These are phyloP conservation scores for Xestia rhomboidea DNA, from an alignment of 2,888 invertebrate species.

Conservation along the genomic window DNA sequence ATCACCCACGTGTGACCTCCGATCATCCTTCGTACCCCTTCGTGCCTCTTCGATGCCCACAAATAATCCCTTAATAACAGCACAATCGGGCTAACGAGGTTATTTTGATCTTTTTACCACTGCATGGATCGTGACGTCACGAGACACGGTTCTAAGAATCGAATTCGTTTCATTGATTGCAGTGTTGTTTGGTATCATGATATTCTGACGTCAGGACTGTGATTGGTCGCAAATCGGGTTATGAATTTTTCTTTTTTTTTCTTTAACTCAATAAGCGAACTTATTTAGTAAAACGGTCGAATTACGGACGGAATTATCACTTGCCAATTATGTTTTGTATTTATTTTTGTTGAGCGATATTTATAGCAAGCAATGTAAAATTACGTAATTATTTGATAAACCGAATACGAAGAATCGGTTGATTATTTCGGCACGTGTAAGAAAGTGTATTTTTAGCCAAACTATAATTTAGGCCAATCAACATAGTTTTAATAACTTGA, in stretches of 20 bases:
- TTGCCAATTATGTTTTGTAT: constrained; percentile 8
- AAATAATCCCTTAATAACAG: constrained; percentile 56
- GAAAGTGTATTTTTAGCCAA: neutral
- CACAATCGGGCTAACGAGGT: constrained; percentile 61
- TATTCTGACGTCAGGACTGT: constrained; percentile 37
- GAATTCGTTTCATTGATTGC: constrained; percentile 36
- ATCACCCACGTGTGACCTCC: constrained; percentile 62
- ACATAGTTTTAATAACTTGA: neutral
- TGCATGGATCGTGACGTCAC: constrained; percentile 56
- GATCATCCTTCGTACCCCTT: constrained; percentile 39
- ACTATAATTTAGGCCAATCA: neutral
- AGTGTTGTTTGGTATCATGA: constrained; percentile 43
- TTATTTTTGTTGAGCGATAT: neutral
- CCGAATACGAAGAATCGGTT: neutral
- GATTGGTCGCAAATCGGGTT: constrained; percentile 27
- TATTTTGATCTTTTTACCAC: constrained; percentile 55
- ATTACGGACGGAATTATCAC: constrained; percentile 9
- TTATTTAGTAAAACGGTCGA: constrained; percentile 19
- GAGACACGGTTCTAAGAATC: constrained; percentile 15
- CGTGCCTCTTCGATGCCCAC: constrained; percentile 36
- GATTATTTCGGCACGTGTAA: constrained; percentile 9
- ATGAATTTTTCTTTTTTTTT: neutral
- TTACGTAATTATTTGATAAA: constrained; percentile 7
- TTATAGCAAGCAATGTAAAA: neutral
- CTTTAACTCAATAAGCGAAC: neutral